A percentile compares a stretch with the other conserved stretches of the same genome.
These are phyloP conservation scores for Orcinus orca DNA, from an alignment of 2,113 vertebrate species.

Conservation along the genomic window DNA sequence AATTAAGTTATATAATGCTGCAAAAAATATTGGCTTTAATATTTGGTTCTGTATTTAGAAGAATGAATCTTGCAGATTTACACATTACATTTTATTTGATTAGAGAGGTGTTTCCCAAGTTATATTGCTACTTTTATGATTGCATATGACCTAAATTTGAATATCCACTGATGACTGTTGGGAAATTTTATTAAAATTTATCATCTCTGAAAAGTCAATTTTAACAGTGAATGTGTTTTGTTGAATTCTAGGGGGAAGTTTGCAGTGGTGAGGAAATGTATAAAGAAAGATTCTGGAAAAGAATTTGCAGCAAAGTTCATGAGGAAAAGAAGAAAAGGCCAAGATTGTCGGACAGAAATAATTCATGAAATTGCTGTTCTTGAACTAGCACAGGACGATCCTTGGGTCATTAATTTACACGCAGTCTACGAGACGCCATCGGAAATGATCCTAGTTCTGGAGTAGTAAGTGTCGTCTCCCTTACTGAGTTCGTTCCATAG, in stretches of 20 bases:
- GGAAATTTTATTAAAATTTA: constrained; percentile 9
- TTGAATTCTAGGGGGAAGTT: constrained; percentile 92
- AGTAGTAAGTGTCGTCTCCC: constrained; percentile 89
- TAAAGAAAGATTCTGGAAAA: constrained; percentile 92
- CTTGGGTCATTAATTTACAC: constrained; percentile 92
- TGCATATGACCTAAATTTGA: neutral
- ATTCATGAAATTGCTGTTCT: constrained; percentile 96
- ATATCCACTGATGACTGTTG: neutral
- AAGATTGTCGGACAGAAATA: constrained; percentile 94
- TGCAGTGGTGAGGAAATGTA: constrained; percentile 96
- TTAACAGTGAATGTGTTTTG: constrained; percentile 31
- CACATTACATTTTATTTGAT: neutral
- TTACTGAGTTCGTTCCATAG: neutral
- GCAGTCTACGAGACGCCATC: constrained; percentile 94
- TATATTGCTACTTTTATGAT: neutral
- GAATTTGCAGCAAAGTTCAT: constrained; percentile 97
- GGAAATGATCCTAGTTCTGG: constrained; percentile 95
- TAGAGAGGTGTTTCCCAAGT: neutral
- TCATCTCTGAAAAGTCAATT: neutral
- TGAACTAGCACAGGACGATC: constrained; percentile 90
- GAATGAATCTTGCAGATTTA: neutral
- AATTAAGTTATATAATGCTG: neutral
- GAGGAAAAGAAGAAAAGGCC: constrained; percentile 94
- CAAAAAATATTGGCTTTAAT: neutral
- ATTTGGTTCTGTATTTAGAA: neutral